Evolutionary conservation across 2,888 invertebrate genomes (phyloP).

Genomic region (Dryocosmus kuriphilus): DNA sequence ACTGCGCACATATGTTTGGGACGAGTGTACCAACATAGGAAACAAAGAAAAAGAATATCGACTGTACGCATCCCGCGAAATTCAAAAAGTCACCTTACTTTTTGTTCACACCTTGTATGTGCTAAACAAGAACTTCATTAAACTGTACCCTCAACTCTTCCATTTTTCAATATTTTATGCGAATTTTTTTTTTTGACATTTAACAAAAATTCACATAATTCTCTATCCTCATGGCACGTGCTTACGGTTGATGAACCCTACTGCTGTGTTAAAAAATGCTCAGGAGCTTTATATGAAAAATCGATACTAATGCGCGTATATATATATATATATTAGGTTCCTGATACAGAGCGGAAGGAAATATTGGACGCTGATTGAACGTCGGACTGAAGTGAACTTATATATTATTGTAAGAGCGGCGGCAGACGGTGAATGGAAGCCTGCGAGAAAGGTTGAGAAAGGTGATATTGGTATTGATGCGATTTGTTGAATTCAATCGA

Average conservation of each 20-base stretch:
- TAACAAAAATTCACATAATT: background rate
- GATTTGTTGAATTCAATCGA: conserved; percentile 36
- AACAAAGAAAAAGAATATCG: too few species aligned
- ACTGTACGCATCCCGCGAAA: too few species aligned
- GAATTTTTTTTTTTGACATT: background rate
- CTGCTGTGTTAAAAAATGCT: conserved; percentile 17
- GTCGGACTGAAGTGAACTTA: conserved; percentile 17
- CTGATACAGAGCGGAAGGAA: conserved; percentile 1
- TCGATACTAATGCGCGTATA: conserved; percentile 26
- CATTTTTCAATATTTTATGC: too few species aligned
- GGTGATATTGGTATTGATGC: conserved; percentile 34
- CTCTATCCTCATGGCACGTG: background rate
- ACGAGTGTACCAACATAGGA: too few species aligned
- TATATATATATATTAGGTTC: background rate
- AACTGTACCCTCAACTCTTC: too few species aligned
- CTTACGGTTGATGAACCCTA: background rate
- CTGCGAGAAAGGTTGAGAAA: background rate
- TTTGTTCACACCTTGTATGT: too few species aligned
- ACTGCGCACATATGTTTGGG: too few species aligned
- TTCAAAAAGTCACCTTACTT: too few species aligned
- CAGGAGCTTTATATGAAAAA: conserved; percentile 17
- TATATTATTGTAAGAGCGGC: conserved; percentile 20
- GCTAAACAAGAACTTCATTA: too few species aligned
- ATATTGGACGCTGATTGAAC: conserved; percentile 30
- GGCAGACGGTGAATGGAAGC: background rate